A percentile compares a stretch with the other conserved stretches of the same genome.
These are phyloP conservation scores for Pristis pectinata DNA, from an alignment of 2,797 vertebrate genomes.

Conservation along the genomic window DNA sequence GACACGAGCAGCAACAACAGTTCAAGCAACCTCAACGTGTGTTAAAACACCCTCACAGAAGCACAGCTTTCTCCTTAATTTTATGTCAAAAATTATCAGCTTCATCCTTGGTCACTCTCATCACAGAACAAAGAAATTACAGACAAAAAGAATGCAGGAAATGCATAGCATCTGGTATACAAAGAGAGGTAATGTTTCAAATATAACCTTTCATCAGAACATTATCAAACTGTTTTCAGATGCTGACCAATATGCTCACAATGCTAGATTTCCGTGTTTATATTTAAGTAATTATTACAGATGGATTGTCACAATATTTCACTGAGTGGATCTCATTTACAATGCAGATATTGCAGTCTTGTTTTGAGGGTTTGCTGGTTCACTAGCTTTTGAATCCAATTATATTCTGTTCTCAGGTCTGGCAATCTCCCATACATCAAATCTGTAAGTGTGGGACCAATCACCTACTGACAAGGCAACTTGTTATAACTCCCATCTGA, in stretches of 20 bases:
- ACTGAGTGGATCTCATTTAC: neutral
- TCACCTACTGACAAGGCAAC: no score
- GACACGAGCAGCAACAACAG: neutral
- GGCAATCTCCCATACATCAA: neutral
- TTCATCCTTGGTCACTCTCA: neutral
- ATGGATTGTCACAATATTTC: neutral
- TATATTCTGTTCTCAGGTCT: neutral
- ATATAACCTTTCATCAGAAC: neutral
- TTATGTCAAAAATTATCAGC: neutral
- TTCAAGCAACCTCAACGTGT: neutral
- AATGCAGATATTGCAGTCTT: neutral
- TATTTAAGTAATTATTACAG: neutral
- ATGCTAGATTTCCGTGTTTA: neutral
- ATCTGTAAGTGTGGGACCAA: neutral
- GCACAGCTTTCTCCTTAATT: neutral
- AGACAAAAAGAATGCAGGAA: neutral
- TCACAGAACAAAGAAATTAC: neutral
- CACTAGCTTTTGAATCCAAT: neutral
- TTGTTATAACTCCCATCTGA: no score
- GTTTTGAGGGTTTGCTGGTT: neutral
- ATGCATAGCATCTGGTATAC: neutral
- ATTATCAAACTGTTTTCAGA: neutral
- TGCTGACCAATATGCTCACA: neutral
- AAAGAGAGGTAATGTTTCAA: neutral
- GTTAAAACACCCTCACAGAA: neutral